Conservation (phyloP, 2,113 vertebrate species). For the Rhodinocichla rosea region DNA sequence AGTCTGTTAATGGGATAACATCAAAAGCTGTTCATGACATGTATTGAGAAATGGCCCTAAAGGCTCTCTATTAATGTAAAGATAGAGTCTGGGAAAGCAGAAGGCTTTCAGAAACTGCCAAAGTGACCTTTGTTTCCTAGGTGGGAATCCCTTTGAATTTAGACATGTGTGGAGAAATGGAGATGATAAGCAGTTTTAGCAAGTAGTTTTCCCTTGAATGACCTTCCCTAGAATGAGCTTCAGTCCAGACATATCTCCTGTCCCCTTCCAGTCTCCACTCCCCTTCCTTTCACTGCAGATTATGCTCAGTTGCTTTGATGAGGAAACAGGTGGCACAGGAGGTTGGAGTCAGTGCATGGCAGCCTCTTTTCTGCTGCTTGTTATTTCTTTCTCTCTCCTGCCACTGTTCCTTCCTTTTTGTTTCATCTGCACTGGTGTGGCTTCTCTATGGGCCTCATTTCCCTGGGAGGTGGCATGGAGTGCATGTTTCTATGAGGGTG, state of each 20-base stretch:
- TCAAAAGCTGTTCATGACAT: background rate
- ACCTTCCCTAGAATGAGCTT: background rate
- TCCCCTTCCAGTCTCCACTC: background rate
- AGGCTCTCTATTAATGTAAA: background rate
- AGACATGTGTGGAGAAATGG: background rate
- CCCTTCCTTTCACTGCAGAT: background rate
- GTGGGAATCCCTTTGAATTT: background rate
- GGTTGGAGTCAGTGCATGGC: background rate
- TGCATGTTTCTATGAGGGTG: background rate
- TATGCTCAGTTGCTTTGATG: accelerated
- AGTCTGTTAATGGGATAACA: background rate
- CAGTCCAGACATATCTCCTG: background rate
- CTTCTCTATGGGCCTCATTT: background rate
- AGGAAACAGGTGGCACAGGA: background rate
- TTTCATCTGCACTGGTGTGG: background rate
- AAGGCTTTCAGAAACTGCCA: background rate
- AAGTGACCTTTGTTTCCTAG: background rate
- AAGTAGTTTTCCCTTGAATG: background rate
- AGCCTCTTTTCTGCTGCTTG: background rate
- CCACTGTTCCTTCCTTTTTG: background rate
- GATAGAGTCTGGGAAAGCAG: background rate
- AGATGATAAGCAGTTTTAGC: accelerated
- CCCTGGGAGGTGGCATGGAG: background rate
- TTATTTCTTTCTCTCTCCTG: background rate
- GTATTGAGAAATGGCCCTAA: background rate